phyloP scores from a whole-genome alignment of 2,797 vertebrate species.

The Selene dorsalis region DNA sequence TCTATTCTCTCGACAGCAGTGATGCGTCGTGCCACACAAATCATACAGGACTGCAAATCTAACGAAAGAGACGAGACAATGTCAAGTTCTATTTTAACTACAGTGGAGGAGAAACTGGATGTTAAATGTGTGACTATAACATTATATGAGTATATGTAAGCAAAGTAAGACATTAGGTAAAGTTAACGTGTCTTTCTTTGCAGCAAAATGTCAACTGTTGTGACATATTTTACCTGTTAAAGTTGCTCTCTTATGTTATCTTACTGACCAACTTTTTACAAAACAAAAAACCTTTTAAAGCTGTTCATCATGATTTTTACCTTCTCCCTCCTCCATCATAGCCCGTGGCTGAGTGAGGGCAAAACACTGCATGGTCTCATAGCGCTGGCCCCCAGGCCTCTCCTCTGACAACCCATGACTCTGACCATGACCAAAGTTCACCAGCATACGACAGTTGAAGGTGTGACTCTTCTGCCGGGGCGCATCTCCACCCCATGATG shows the following conservation, averaged over 20 bases:
- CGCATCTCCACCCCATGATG: conserved; percentile 91
- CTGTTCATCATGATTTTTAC: conserved; percentile 75
- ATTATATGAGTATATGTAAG: neutral
- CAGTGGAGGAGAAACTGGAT: neutral
- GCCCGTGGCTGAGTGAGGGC: conserved; percentile 97
- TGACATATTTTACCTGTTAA: neutral
- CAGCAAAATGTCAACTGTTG: neutral
- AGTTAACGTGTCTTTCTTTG: neutral
- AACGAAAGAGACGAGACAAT: conserved; percentile 37
- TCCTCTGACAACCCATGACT: conserved; percentile 88
- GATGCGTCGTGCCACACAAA: conserved; percentile 95
- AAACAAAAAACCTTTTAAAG: neutral
- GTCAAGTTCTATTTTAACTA: conserved; percentile 1
- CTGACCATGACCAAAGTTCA: conserved; percentile 87
- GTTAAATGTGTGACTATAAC: neutral
- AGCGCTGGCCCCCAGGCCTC: conserved; percentile 86
- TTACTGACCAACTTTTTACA: neutral
- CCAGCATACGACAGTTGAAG: conserved; percentile 97
- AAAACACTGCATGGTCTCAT: conserved; percentile 99
- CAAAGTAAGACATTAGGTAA: neutral
- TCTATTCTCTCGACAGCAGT: conserved; percentile 92
- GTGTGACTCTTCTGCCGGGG: conserved; percentile 97
- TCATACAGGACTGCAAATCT: conserved; percentile 99
- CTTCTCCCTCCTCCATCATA: conserved; percentile 98
- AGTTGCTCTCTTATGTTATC: neutral